These are phyloP conservation scores for Pipistrellus nathusii DNA, from an alignment of 2,797 vertebrate genomes.

Conservation along the genomic window DNA sequence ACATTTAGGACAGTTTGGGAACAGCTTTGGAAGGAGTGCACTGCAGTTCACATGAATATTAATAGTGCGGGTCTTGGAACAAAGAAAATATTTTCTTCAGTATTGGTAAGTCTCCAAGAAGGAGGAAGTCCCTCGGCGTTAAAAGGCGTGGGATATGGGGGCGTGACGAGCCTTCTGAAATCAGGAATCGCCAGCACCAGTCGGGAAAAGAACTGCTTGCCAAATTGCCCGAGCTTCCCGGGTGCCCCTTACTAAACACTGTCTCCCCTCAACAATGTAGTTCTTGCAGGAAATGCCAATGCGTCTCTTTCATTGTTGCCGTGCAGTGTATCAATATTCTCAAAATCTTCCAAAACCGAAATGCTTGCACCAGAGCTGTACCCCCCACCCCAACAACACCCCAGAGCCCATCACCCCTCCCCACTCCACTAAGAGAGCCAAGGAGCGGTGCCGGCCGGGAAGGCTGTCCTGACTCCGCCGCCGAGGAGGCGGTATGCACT, in stretches of 20 bases:
- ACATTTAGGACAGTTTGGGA: slow-evolving; percentile 66
- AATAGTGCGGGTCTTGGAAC: slow-evolving; percentile 48
- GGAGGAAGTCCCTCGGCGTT: neutral
- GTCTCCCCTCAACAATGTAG: neutral
- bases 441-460: fast-evolving
- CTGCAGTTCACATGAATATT: slow-evolving; percentile 62
- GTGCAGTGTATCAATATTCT: neutral
- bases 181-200: neutral
- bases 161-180: slow-evolving; percentile 2
- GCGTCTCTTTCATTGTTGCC: neutral
- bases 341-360: neutral
- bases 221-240: neutral
- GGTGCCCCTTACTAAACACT: neutral
- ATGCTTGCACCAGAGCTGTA: neutral
- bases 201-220: neutral
- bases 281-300: neutral
- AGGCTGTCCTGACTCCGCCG: neutral
- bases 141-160: neutral
- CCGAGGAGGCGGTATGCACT: neutral
- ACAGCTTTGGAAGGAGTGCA: slow-evolving; percentile 30
- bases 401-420: neutral
- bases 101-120: neutral
- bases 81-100: slow-evolving; percentile 50
- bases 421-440: neutral
- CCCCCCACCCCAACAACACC: neutral